Evolutionary conservation across 1,140 invertebrate species (phyloP).

Genomic region (Antheraea mylitta): DNA sequence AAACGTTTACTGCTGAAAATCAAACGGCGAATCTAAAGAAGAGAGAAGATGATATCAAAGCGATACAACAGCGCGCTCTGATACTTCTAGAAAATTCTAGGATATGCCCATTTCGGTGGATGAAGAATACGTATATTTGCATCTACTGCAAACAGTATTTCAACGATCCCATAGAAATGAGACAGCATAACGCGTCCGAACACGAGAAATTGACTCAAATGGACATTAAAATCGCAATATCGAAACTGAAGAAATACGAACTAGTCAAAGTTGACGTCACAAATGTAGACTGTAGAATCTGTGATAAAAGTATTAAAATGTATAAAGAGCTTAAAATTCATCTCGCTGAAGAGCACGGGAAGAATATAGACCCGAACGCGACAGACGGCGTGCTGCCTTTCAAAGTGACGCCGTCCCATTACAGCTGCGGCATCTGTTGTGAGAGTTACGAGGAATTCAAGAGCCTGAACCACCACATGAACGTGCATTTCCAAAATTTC

Average conservation of each 20-base stretch:
- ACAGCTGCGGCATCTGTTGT: conserved; percentile 64
- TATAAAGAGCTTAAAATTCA: conserved; percentile 47
- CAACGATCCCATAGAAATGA: conserved; percentile 43
- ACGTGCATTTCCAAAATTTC: conserved; percentile 78
- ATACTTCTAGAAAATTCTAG: conserved; percentile 53
- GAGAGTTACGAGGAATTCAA: conserved; percentile 66
- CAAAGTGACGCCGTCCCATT: conserved; percentile 46
- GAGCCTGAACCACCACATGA: conserved; percentile 71
- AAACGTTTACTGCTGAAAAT: not conserved
- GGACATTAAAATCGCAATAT: conserved; percentile 44
- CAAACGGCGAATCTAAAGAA: conserved; percentile 21
- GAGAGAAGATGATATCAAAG: conserved; percentile 40
- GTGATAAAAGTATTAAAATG: conserved; percentile 34
- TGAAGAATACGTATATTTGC: conserved; percentile 61
- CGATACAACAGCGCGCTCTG: conserved; percentile 44
- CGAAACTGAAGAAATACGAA: conserved; percentile 58
- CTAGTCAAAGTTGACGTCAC: conserved; percentile 64
- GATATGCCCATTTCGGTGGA: conserved; percentile 68
- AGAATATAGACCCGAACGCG: conserved; percentile 44
- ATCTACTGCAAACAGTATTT: conserved; percentile 59
- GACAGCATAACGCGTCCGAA: conserved; percentile 43
- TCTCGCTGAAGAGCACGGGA: conserved; percentile 44
- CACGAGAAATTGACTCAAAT: conserved; percentile 32
- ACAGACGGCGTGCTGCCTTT: conserved; percentile 60
- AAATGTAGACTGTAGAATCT: conserved; percentile 52